phyloP scores from a whole-genome alignment of 1,140 invertebrate genomes.

The Dinothrombium tinctorium region DNA sequence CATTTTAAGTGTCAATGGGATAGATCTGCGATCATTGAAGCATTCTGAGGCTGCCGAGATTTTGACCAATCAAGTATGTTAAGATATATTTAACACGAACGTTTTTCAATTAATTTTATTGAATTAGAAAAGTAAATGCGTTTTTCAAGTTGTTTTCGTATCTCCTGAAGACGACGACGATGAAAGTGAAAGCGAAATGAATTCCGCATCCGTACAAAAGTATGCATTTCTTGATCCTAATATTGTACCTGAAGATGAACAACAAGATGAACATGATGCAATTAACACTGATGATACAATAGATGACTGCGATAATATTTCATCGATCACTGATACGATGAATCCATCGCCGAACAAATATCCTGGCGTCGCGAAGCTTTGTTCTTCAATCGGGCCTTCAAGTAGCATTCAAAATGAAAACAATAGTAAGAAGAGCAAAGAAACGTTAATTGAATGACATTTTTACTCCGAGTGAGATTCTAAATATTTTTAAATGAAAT shows the following conservation, averaged over 20 bases:
- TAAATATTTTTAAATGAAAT: too few relatives aligned
- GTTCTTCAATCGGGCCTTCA: neutral
- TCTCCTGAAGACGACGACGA: neutral
- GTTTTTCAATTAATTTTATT: neutral
- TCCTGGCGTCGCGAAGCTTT: slow-evolving; percentile 3
- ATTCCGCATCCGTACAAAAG: too few relatives aligned
- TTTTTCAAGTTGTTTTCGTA: slow-evolving; percentile 1
- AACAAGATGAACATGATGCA: neutral
- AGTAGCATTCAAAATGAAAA: neutral
- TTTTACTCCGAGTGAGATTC: too few relatives aligned
- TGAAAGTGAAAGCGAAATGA: neutral
- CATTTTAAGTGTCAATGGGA: slow-evolving; percentile 49
- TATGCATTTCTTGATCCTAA: neutral
- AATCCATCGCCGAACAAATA: neutral
- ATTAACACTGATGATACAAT: neutral
- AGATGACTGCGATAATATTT: neutral
- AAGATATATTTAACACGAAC: neutral
- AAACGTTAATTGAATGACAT: slow-evolving; percentile 2
- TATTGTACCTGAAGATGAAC: neutral
- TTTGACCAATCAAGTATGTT: slow-evolving; percentile 28
- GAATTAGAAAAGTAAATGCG: neutral
- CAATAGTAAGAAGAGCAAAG: neutral
- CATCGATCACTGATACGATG: slow-evolving; percentile 1
- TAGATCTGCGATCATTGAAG: slow-evolving; percentile 37
- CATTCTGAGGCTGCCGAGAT: slow-evolving; percentile 47